Evolutionary conservation across 2,113 vertebrate genomes (phyloP), one percentile per base, ranked within the genome.

Genomic region (Limanda limanda): DNA sequence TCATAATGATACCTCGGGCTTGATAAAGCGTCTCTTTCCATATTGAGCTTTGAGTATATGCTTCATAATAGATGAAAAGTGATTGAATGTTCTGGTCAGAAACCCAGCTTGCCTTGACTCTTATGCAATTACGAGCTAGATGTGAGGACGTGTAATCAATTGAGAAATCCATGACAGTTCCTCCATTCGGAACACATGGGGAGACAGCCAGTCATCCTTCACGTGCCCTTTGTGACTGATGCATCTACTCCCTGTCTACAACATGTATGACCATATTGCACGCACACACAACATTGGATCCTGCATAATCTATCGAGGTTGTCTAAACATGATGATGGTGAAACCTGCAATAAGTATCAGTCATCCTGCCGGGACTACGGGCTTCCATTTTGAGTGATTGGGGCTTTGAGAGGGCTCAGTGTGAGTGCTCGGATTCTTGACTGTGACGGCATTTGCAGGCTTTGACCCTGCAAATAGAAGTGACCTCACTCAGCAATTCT

Each of bases 131-230:
- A 88, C 60, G 45, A 78, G 82, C 68, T 55, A 14, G 76, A 91
- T 76, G 83, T 68, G 74, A 81, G 67, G 78, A 91, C 12, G 56
- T 60, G 78, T 87, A 92, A 92, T 93, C 92, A 92, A 91, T 91
- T 88, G 86, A 83, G 85, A 84, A 86, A 89, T 90, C 86, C 78
- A 82, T 91, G 92, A 91, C 91, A 90, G 85, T 78, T 85, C 24
- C 60, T 82, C 79, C 82, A 83, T 88, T 90, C 71, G 71, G 71
- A 90, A 86, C 85, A 88, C 82, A 84, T 48, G 65, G 71, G 66
- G 24, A 82, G 89, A 89, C 89, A 87, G 76, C 73, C 78, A 80
- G 71, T 86, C 91, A 92, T 92, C 89, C 86, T 78, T 93, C 87
- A 93, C 73, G 12, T 76, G 79, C 81, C 88, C 85, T 82, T 85